Percentiles rank a stretch among this genome's conserved stretches.
Conservation (phyloP, 2,113 vertebrate species). For the Numenius arquata region DNA sequence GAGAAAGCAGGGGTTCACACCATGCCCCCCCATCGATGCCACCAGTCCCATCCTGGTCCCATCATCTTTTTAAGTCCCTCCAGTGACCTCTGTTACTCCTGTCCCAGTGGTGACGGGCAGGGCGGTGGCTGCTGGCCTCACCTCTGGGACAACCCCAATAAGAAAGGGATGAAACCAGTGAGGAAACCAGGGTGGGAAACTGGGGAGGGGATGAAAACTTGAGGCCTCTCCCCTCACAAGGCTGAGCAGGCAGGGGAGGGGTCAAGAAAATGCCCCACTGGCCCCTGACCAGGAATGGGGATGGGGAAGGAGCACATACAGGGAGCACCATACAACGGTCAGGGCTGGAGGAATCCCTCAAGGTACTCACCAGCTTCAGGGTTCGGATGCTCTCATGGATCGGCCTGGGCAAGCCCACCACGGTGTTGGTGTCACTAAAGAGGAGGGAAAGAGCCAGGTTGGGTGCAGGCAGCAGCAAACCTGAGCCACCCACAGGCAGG, state of each 20-base stretch:
- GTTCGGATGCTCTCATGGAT: constrained; percentile 98
- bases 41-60: neutral
- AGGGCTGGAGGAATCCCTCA: neutral
- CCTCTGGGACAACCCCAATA: neutral
- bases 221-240: neutral
- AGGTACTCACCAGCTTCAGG: constrained; percentile 86
- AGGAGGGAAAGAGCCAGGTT: constrained; percentile 21
- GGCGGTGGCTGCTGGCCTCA: neutral
- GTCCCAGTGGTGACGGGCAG: neutral
- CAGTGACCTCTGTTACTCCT: neutral
- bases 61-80: neutral
- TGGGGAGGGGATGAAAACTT: neutral
- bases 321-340: rapidly evolving
- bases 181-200: neutral
- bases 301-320: neutral
- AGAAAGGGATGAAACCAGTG: neutral
- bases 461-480: neutral
- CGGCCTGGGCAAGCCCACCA: constrained; percentile 93
- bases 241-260: neutral
- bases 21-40: rapidly evolving
- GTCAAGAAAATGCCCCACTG: neutral
- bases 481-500: neutral
- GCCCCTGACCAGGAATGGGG: neutral
- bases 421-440: constrained; percentile 91
- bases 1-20: neutral